A percentile compares a stretch with the other conserved stretches of the same genome.
phyloP scores from a whole-genome alignment of 2,888 invertebrate species.

The Drosophila sordidula region DNA sequence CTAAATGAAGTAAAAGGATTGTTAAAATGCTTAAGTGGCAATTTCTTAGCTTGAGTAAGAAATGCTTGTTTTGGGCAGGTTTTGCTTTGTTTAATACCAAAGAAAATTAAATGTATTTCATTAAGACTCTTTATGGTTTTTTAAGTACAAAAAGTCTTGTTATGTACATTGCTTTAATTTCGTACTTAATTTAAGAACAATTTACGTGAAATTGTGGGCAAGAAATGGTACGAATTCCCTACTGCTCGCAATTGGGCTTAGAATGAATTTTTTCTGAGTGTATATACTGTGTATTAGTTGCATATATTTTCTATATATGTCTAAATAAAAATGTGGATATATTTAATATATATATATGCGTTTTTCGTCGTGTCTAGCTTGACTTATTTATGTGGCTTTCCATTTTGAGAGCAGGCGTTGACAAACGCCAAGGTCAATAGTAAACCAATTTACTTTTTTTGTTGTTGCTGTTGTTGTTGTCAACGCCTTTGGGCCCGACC shows the following conservation, averaged over 20 bases:
- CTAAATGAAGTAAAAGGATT: too few relatives aligned
- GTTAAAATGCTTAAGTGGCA: too few relatives aligned
- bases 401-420: constrained; percentile 49
- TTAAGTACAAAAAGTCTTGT: too few relatives aligned
- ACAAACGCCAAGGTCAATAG: constrained; percentile 68
- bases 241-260: neutral
- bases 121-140: too few relatives aligned
- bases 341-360: neutral
- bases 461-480: constrained; percentile 35
- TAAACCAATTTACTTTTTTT: constrained; percentile 54
- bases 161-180: too few relatives aligned
- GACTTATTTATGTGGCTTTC: constrained; percentile 51
- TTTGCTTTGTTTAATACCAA: too few relatives aligned
- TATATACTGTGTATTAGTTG: neutral
- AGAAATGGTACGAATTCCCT: too few relatives aligned
- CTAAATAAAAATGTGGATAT: neutral
- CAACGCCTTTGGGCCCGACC: constrained; percentile 42
- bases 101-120: too few relatives aligned
- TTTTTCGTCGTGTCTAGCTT: constrained; percentile 11
- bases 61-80: too few relatives aligned
- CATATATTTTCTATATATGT: neutral
- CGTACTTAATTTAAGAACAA: too few relatives aligned
- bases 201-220: too few relatives aligned
- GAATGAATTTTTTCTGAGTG: neutral
- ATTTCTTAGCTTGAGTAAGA: too few relatives aligned